These are phyloP conservation scores for Zaprionus nigranus DNA, from an alignment of 1,140 invertebrate species.

Conservation along the genomic window DNA sequence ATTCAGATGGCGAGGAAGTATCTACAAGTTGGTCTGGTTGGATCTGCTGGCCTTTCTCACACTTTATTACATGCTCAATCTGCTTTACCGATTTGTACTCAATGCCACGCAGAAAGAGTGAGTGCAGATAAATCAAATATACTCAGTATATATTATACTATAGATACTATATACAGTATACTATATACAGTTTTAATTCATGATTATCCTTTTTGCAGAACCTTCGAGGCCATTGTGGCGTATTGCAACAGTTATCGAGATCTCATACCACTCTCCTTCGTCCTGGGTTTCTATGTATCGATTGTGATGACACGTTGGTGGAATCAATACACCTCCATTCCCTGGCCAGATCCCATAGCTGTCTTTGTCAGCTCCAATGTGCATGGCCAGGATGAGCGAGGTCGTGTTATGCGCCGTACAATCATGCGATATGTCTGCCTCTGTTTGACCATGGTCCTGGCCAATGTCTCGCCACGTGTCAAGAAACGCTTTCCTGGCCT, in stretches of 20 bases:
- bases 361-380: constrained; percentile 89
- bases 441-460: constrained; percentile 92
- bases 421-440: constrained; percentile 94
- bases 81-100: constrained; percentile 93
- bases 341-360: constrained; percentile 93
- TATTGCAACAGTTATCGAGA: constrained; percentile 93
- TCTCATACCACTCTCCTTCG: constrained; percentile 93
- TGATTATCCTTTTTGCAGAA: constrained; percentile 78
- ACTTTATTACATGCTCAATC: constrained; percentile 93
- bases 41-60: constrained; percentile 95
- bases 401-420: constrained; percentile 93
- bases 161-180: too few relatives aligned
- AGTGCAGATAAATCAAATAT: constrained; percentile 66
- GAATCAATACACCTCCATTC: constrained; percentile 93
- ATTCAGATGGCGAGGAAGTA: constrained; percentile 97
- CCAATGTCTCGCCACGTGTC: constrained; percentile 94
- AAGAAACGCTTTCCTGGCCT: constrained; percentile 96
- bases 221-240: constrained; percentile 90
- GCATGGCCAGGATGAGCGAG: constrained; percentile 91
- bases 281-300: constrained; percentile 96
- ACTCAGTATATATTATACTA: not conserved
- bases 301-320: constrained; percentile 98
- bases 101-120: constrained; percentile 92
- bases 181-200: not conserved
- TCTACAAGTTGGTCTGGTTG: constrained; percentile 98